Conservation (phyloP, 2,113 vertebrate species). For the Brachypodius melanocephalos region DNA sequence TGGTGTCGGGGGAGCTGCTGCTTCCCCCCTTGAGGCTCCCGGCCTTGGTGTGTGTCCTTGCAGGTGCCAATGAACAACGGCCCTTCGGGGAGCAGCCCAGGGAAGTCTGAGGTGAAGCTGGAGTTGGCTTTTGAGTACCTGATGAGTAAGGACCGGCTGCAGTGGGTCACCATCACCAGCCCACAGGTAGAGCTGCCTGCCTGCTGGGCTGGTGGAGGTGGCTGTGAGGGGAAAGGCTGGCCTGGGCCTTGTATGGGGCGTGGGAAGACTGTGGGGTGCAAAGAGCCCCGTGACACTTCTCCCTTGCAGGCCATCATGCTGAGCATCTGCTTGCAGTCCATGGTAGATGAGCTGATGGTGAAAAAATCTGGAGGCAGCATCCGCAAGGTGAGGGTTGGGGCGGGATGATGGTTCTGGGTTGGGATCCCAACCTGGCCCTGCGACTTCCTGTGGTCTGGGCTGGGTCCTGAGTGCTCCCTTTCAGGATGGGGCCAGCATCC, state of each 20-base stretch:
- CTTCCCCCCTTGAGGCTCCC: not conserved
- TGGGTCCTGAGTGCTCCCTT: not conserved
- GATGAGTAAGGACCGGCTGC: constrained; percentile 97
- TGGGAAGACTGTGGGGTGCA: fast-evolving
- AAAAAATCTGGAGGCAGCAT: constrained; percentile 98
- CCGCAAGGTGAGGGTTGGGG: constrained; percentile 83
- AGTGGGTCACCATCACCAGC: constrained; percentile 99
- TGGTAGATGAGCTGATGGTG: constrained; percentile 98
- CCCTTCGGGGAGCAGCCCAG: constrained; percentile 79
- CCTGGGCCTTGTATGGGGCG: fast-evolving
- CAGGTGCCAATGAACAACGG: constrained; percentile 89
- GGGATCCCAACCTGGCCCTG: not conserved
- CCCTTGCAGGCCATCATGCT: constrained; percentile 93
- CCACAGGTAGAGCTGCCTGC: constrained; percentile 81
- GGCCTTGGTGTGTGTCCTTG: not conserved
- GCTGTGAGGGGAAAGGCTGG: not conserved
- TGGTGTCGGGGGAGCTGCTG: not conserved
- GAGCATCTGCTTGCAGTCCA: constrained; percentile 97
- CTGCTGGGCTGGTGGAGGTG: too few species aligned
- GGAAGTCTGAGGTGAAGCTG: constrained; percentile 90
- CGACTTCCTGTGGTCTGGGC: not conserved
- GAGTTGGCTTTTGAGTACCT: constrained; percentile 97
- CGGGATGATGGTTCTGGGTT: fast-evolving
- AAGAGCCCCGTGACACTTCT: fast-evolving
- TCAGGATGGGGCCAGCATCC: not conserved